These are phyloP conservation scores for Pelecanoides urinatrix DNA, from an alignment of 2,113 vertebrate genomes.

Conservation along the genomic window DNA sequence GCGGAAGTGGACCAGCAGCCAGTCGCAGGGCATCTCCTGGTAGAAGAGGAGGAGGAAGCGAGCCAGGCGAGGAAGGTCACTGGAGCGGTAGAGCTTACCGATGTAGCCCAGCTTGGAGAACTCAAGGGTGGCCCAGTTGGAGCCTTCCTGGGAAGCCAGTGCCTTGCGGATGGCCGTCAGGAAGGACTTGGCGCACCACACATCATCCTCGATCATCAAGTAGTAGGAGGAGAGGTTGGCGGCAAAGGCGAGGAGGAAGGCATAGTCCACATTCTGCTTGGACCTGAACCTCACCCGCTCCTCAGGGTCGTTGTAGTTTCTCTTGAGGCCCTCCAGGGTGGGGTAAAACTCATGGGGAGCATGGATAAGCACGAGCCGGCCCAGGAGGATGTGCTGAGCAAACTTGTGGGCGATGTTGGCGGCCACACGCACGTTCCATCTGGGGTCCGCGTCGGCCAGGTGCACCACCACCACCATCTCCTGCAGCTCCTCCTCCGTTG, in stretches of 20 bases:
- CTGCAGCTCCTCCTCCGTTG: constrained; percentile 72
- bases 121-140: constrained; percentile 82
- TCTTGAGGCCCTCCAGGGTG: constrained; percentile 72
- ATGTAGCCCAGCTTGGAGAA: constrained; percentile 88
- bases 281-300: constrained; percentile 81
- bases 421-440: constrained; percentile 63
- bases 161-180: constrained; percentile 70
- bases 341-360: constrained; percentile 65
- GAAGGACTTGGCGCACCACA: constrained; percentile 75
- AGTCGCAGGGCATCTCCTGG: constrained; percentile 85
- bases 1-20: constrained; percentile 81
- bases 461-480: constrained; percentile 85
- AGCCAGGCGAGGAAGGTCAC: constrained; percentile 76
- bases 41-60: constrained; percentile 87
- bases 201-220: constrained; percentile 84
- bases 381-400: constrained; percentile 56
- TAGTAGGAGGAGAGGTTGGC: constrained; percentile 81
- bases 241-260: constrained; percentile 82
- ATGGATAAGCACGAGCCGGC: constrained; percentile 78
- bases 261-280: constrained; percentile 85
- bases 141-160: constrained; percentile 32
- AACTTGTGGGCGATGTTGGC: constrained; percentile 63
- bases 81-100: constrained; percentile 83
- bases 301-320: constrained; percentile 70
- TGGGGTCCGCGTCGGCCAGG: constrained; percentile 72